Evolutionary conservation across 2,888 invertebrate genomes (phyloP), one percentile per base, ranked within the genome.

Genomic region (Imbricaverruca yamaguchii): DNA sequence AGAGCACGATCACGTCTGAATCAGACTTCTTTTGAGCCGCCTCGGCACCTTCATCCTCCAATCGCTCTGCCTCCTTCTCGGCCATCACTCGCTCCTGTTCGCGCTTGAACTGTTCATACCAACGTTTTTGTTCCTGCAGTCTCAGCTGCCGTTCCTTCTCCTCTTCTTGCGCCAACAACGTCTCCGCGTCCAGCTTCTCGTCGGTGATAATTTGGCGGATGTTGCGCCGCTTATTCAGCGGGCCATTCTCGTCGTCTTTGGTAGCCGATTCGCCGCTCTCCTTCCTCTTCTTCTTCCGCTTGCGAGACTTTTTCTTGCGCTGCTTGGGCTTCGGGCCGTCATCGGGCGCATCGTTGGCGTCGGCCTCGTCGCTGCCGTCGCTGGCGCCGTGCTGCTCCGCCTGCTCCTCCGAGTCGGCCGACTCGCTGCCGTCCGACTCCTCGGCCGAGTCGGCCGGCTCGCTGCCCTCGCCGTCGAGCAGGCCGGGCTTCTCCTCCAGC

Each of bases 161-260:
- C 67, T 84, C 83, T 81, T 84, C 89, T 87, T 97, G 97, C 0
- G 98, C 98, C 55, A 93, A 93, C 81, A 96, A 88, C 4, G 97
- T 98, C 21, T 95, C 94, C 83, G 94, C 94, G 86, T 97, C 97
- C 83, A 98, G 88, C 86, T 97, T 94, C 83, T 94, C 94, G 86
- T 96, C 96, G 86, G 94, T 94, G 92, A 97, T 93, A 13, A 97
- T 96, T 88, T 97, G 96, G 82, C 97, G 91, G 85, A 96, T 96
- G 86, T 96, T 96, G 83, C 94, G 91, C 69, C 96, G 80, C 84
- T 79, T 79, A 15, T 59, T 79, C 57, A 13, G 12, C 57, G 79
- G 79, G 15, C 56, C 79, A 0, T n/a, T 8, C 25, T 79, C 79
- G 57, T 79, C 79, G 79, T 59, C 25, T 11, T 59, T 56, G 6